Conservation (phyloP, 2,888 invertebrate species). For the Nezara viridula region DNA sequence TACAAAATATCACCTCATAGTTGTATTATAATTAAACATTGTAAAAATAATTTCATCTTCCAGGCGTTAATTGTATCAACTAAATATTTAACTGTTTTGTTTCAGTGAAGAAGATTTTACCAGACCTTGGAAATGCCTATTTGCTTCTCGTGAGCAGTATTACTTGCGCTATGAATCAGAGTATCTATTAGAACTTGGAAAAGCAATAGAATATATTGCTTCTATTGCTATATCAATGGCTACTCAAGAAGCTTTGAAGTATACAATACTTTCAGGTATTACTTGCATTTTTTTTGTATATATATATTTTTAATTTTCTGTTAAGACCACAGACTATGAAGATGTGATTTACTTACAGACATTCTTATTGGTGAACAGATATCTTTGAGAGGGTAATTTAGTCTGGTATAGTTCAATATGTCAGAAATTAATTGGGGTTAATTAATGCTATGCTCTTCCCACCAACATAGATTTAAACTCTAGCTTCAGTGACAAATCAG, state of each 20-base stretch:
- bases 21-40: neutral
- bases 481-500: no score
- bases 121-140: constrained; percentile 74
- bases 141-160: constrained; percentile 76
- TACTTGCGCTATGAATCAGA: constrained; percentile 76
- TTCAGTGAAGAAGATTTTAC: constrained; percentile 69
- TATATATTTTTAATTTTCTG: neutral
- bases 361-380: neutral
- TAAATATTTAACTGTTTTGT: neutral
- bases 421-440: no score
- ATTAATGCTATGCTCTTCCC: no score
- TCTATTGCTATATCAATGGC: constrained; percentile 73
- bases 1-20: no score
- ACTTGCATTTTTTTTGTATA: neutral
- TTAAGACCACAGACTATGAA: neutral
- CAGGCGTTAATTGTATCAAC: neutral
- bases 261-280: constrained; percentile 75
- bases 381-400: no score
- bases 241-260: constrained; percentile 77
- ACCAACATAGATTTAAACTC: no score
- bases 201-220: constrained; percentile 76
- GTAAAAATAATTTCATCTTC: neutral
- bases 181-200: constrained; percentile 74
- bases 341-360: no score
- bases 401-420: no score